phyloP scores from a whole-genome alignment of 2,113 vertebrate genomes.

The Reinhardtius hippoglossoides region DNA sequence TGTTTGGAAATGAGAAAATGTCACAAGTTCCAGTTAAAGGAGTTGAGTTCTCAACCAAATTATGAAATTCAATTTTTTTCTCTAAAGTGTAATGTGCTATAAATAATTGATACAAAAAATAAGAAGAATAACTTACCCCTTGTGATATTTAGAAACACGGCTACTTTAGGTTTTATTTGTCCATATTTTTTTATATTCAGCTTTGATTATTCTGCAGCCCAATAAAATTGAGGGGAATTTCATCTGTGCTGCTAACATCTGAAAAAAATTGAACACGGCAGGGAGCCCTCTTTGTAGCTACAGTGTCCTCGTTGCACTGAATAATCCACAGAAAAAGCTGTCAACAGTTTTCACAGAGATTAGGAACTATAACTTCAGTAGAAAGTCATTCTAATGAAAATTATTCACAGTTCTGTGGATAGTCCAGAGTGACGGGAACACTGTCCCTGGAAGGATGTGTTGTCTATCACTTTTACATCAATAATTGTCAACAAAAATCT shows the following conservation, averaged over 20 bases:
- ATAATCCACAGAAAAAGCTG: constrained; percentile 29
- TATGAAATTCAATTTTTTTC: no score
- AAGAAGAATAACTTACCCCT: no score
- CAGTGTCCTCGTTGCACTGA: not conserved
- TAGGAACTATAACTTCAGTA: not conserved
- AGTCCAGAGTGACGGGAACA: not conserved
- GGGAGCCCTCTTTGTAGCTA: constrained; percentile 1
- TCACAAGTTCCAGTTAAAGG: no score
- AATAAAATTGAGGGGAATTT: not conserved
- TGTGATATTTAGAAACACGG: no score
- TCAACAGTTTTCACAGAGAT: not conserved
- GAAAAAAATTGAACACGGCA: not conserved
- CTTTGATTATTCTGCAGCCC: no score
- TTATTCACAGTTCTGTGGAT: not conserved
- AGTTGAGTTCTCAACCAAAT: no score
- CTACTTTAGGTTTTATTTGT: no score
- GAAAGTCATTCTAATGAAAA: not conserved
- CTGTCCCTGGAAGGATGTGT: not conserved
- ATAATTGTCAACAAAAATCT: not conserved
- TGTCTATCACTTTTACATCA: not conserved
- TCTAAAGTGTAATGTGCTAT: no score
- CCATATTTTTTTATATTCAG: no score
- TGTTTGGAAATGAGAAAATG: not conserved
- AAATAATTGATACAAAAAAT: no score
- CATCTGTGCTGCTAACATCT: no score